Conservation (phyloP, 2,113 vertebrate genomes). For the Xiphorhynchus elegans region DNA sequence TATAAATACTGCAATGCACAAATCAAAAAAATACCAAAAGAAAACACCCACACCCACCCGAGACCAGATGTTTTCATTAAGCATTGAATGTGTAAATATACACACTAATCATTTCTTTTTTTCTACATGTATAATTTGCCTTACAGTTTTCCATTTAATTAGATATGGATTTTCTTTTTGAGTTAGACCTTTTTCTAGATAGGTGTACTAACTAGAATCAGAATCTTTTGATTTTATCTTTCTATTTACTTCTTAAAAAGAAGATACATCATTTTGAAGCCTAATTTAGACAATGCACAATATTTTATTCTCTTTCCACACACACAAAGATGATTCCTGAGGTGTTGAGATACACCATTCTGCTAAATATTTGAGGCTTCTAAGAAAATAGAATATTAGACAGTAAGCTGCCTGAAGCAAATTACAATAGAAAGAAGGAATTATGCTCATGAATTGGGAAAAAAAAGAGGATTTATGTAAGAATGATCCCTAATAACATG, state of each 20-base stretch:
- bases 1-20: not conserved
- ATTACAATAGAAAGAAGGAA: not conserved
- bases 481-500: not conserved
- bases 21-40: not conserved
- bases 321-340: not conserved
- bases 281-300: not conserved
- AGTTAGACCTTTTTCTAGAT: conserved; percentile 16
- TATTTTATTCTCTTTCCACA: conserved; percentile 23
- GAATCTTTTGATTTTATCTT: conserved; percentile 45
- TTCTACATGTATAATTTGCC: conserved; percentile 8
- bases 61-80: conserved; percentile 61
- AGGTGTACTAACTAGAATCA: conserved; percentile 19
- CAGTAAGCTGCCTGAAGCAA: not conserved
- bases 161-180: conserved; percentile 65
- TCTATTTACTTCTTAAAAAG: conserved; percentile 43
- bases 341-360: not conserved
- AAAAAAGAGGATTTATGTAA: conserved; percentile 17
- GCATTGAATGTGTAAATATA: conserved; percentile 7
- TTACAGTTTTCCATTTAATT: conserved; percentile 58
- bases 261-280: conserved; percentile 18
- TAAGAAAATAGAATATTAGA: not conserved
- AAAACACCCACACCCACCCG: not conserved
- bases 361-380: conserved; percentile 4
- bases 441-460: not conserved
- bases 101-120: conserved; percentile 20